phyloP scores from a whole-genome alignment of 2,113 vertebrate genomes.

The Anthoscopus minutus region DNA sequence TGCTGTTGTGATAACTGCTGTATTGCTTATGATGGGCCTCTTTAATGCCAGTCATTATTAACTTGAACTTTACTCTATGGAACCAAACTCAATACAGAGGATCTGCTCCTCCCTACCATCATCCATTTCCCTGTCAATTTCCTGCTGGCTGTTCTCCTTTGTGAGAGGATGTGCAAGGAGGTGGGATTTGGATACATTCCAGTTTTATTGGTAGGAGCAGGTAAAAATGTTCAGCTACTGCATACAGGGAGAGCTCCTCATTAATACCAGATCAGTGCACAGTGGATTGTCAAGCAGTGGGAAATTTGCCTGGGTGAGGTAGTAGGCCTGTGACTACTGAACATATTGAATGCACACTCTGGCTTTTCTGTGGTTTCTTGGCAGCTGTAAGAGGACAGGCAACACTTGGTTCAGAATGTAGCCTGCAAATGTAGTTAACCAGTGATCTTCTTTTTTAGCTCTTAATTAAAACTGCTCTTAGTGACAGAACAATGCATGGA shows the following conservation, averaged over 20 bases:
- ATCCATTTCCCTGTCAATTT: slow-evolving; percentile 3
- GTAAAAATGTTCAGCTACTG: not conserved
- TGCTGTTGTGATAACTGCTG: not conserved
- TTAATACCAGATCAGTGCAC: not conserved
- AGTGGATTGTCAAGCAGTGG: not conserved
- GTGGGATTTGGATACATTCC: not conserved
- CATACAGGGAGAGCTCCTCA: not conserved
- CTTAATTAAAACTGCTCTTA: not conserved
- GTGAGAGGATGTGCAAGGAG: not conserved
- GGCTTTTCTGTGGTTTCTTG: not conserved
- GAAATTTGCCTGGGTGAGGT: not conserved
- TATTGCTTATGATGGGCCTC: not conserved
- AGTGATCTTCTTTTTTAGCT: not conserved
- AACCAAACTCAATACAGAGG: not conserved
- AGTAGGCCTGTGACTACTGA: not conserved
- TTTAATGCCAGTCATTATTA: not conserved
- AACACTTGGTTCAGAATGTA: not conserved
- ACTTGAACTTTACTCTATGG: not conserved
- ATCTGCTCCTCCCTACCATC: not conserved
- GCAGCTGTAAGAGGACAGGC: not conserved
- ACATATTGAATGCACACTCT: not conserved
- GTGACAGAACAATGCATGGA: not conserved
- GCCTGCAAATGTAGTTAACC: not conserved
- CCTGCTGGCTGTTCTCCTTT: not conserved
- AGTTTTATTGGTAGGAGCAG: not conserved